phyloP scores from a whole-genome alignment of 2,113 vertebrate genomes.

The Protobothrops mucrosquamatus region DNA sequence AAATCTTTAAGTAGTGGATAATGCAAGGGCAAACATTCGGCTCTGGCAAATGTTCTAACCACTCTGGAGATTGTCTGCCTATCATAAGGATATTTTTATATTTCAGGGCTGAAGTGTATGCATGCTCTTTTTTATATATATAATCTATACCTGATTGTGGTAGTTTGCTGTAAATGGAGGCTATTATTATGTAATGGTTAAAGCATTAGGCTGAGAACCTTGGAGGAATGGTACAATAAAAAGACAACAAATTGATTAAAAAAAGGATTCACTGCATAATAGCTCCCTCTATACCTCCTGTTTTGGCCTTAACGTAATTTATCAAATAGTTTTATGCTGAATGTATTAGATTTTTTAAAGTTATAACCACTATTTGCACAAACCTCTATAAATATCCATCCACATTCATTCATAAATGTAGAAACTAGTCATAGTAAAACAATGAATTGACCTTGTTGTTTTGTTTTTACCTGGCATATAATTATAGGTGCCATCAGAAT shows the following conservation, averaged over 20 bases:
- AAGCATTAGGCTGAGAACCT: not conserved
- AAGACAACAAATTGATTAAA: not conserved
- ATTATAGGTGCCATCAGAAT: constrained; percentile 75
- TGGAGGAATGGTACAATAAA: not conserved
- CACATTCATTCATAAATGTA: constrained; percentile 9
- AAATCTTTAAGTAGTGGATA: not conserved
- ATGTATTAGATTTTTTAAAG: not conserved
- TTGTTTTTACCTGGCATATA: constrained; percentile 69
- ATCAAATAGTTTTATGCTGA: not conserved
- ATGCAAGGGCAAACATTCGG: not conserved
- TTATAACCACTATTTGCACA: not conserved
- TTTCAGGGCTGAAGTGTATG: not conserved
- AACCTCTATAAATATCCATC: not conserved
- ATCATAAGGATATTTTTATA: not conserved
- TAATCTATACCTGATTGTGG: not conserved
- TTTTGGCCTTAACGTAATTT: not conserved
- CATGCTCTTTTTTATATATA: not conserved
- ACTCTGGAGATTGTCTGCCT: not conserved
- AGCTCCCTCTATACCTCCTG: no score
- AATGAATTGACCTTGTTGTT: not conserved
- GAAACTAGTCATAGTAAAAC: not conserved
- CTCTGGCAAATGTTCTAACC: not conserved
- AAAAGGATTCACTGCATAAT: not conserved
- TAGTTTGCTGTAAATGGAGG: not conserved
- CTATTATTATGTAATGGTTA: not conserved